Conservation (phyloP, 2,888 invertebrate genomes). For the Ethmia dodecea region DNA sequence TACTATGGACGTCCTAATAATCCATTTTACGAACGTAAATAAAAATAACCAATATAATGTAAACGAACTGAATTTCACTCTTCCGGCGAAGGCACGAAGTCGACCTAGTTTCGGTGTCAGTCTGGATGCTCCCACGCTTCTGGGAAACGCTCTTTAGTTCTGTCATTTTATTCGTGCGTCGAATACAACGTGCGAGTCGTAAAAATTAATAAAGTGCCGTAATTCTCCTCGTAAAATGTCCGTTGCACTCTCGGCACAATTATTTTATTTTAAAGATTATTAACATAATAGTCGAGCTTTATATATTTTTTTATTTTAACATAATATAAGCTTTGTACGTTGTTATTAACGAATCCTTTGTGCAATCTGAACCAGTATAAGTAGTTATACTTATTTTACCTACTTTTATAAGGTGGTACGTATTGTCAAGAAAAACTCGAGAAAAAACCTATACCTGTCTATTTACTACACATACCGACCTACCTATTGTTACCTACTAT, state of each 20-base stretch:
- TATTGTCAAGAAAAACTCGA: too few relatives aligned
- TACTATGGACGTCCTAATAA: constrained; percentile 19
- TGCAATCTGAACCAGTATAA: too few relatives aligned
- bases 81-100: constrained; percentile 29
- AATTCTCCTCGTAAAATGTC: constrained; percentile 1
- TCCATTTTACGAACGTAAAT: constrained; percentile 23
- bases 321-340: too few relatives aligned
- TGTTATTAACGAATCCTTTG: too few relatives aligned
- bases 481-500: too few relatives aligned
- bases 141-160: constrained; percentile 54
- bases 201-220: constrained; percentile 17
- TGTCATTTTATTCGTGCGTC: constrained; percentile 53
- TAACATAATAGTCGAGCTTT: too few relatives aligned
- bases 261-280: not conserved
- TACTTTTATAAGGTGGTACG: too few relatives aligned
- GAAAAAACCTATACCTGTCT: too few relatives aligned
- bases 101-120: constrained; percentile 46
- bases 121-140: constrained; percentile 49
- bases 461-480: too few relatives aligned
- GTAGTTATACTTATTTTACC: too few relatives aligned
- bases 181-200: constrained; percentile 28
- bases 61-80: constrained; percentile 25
- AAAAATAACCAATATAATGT: constrained; percentile 25
- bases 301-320: too few relatives aligned
- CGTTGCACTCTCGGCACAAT: not conserved